Evolutionary conservation across 1,140 invertebrate genomes (phyloP).

Genomic region (Platyura marginata): DNA sequence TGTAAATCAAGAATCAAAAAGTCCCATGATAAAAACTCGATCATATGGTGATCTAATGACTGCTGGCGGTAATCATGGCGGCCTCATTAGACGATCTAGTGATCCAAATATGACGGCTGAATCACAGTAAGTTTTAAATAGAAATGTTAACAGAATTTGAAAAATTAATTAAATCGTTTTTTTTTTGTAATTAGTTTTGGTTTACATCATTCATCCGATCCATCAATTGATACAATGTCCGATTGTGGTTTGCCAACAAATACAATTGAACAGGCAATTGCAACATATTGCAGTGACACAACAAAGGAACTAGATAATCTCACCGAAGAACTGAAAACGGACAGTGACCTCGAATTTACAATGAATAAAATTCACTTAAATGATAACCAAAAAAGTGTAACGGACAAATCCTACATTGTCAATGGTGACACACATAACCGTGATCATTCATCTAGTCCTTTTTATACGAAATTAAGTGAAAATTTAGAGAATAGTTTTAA

Average conservation of each 20-base stretch:
- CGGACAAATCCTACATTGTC: no score
- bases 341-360: no score
- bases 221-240: not conserved
- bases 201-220: constrained; percentile 1
- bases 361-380: no score
- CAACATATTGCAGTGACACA: constrained; percentile 3
- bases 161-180: not conserved
- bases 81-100: constrained; percentile 48
- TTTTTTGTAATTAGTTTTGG: constrained; percentile 1
- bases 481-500: not conserved
- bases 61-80: constrained; percentile 35
- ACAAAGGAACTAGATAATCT: constrained; percentile 6
- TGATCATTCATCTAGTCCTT: not conserved
- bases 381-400: no score
- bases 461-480: not conserved
- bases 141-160: constrained; percentile 3
- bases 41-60: constrained; percentile 60
- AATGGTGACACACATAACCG: no score
- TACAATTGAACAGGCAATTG: not conserved
- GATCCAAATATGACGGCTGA: constrained; percentile 63
- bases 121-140: constrained; percentile 28
- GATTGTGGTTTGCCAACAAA: not conserved
- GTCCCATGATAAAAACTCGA: constrained; percentile 52
- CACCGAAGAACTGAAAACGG: constrained; percentile 7
- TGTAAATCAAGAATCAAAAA: constrained; percentile 11